Base-by-base conservation (phyloP, 2,113 vertebrate species). In the Dicaeum eximium region DNA sequence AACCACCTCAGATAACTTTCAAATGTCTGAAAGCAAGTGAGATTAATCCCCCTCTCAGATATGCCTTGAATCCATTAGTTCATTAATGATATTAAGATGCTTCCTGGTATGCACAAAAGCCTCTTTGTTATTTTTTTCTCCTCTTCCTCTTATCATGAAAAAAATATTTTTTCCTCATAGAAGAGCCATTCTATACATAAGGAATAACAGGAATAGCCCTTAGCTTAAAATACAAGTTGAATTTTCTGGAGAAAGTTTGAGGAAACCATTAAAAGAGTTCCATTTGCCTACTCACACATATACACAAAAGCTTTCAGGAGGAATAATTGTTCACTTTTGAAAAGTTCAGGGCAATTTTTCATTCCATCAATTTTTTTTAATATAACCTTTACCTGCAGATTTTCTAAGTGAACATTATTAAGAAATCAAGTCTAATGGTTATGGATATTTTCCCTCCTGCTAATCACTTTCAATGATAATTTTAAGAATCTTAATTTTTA, bases 401-500 rank as follows among this genome's bases (percentile, higher is more conserved):
- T 42, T 92, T 88, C 48, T 54, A 15, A 18, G 33, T 45, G 47
- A 93, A 90, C 0, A 14, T 64, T 90, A 92, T 62, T 81, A 90
- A 92, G 66, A 94, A 94, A 83, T 67, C 27, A 25, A 87, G 22
- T 25, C 9, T 87, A 91, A 88, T 73, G 7, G 37, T 62, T 73
- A 77, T 50, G 51, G 35, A 69, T 72, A 78, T 64, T 67, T 83
- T 80, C 33, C 22, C 23, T 87, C 51, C n/a, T 77, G 27, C 5
- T 90, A 93, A 91, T 95, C 13, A 73, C 31, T 80, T 92, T 45
- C 33, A 65, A 45, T 65, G 85, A 81, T 70, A 0, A 75, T 69
- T 74, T 65, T 40, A 65, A 71, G 42, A 74, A 61, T 69, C 54
- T 89, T 75, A 79, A 50, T 88, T 82, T 87, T 92, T 81, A 84